These are phyloP conservation scores for Mythimna vitellina DNA, from an alignment of 2,888 invertebrate genomes.

Conservation along the genomic window DNA sequence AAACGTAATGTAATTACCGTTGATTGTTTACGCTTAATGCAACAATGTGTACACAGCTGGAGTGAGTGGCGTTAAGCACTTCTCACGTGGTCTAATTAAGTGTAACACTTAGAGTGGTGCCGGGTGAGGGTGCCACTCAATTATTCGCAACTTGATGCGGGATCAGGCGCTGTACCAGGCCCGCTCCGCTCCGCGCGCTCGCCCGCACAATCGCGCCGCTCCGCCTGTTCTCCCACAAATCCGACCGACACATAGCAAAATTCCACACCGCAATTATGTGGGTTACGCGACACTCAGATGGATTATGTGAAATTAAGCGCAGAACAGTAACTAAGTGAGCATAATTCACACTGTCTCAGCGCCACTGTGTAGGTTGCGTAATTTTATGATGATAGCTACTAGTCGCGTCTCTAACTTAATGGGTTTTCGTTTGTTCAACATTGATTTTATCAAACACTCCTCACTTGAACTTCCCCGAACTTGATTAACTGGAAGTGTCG, in stretches of 20 bases:
- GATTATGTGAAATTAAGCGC: conserved; percentile 87
- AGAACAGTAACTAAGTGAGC: conserved; percentile 82
- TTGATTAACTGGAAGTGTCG: conserved; percentile 33
- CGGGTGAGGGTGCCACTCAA: conserved; percentile 82
- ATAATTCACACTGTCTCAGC: conserved; percentile 79
- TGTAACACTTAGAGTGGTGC: conserved; percentile 81
- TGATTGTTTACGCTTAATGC: conserved; percentile 79
- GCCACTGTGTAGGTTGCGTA: conserved; percentile 52
- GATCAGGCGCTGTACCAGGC: conserved; percentile 74
- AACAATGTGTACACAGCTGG: conserved; percentile 77
- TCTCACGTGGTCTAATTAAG: conserved; percentile 88
- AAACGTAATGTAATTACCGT: conserved; percentile 64
- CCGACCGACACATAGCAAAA: conserved; percentile 81
- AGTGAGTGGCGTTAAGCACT: conserved; percentile 77
- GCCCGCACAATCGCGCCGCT: conserved; percentile 39
- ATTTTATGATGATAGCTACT: conserved; percentile 39
- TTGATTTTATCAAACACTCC: conserved; percentile 35
- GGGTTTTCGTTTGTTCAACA: conserved; percentile 34
- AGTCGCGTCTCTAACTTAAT: conserved; percentile 23
- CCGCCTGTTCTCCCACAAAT: conserved; percentile 71
- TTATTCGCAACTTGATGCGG: conserved; percentile 88
- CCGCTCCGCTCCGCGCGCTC: conserved; percentile 32
- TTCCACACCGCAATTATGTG: conserved; percentile 84
- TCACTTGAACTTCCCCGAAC: conserved; percentile 20
- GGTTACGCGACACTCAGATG: conserved; percentile 84